Evolutionary conservation across 2,113 vertebrate genomes (phyloP), one percentile per base, ranked within the genome.

Genomic region (Brevimyrus niger): DNA sequence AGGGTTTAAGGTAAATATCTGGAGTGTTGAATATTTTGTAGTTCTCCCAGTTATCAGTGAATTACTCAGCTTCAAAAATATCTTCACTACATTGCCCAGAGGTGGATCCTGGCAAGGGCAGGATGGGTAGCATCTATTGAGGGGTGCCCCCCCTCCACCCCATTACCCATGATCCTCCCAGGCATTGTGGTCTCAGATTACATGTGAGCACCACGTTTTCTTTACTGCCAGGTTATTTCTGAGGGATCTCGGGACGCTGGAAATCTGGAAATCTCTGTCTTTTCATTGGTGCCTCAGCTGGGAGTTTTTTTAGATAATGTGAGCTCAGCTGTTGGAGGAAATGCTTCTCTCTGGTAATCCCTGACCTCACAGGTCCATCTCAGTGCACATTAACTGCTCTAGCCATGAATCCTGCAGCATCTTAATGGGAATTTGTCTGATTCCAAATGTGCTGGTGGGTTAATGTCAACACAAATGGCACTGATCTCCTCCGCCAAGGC

Each of bases 221-320:
- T 86, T 89, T 89, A 73, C 27, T 15, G 8, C 58, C 46, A 48
- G 44, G 46, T 69, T 50, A 44, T 31, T n/a, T 73, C 47, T 88
- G 48, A 65, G 46, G 15, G 42, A 88, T 88, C 51, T 50, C 8
- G 7, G 51, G 21, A 51, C 31, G 69, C 46, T 87, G 86, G 86
- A n/a, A n/a, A 38, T 55, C 80, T 58, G 21, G 35, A 44, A 19
- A 21, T 44, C 47, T 83, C 42, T 42, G 80, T 46, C n/a, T 35
- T 44, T 89, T 50, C 58, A 76, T 69, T 87, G 58, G 19, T 58
- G 50, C 84, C 46, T 42, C 35, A 31, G 61, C 85, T 90, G 92
- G 91, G 86, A 91, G 93, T 89, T 94, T 95, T 95, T 95, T 95
- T 91, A 91, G 80, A 61, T 92, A 90, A 90, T 88, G 92, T 94